Evolutionary conservation across 37 sponge, comb jelly and placozoan genomes (phyloP).

Genomic region (Haliclona indistincta): DNA sequence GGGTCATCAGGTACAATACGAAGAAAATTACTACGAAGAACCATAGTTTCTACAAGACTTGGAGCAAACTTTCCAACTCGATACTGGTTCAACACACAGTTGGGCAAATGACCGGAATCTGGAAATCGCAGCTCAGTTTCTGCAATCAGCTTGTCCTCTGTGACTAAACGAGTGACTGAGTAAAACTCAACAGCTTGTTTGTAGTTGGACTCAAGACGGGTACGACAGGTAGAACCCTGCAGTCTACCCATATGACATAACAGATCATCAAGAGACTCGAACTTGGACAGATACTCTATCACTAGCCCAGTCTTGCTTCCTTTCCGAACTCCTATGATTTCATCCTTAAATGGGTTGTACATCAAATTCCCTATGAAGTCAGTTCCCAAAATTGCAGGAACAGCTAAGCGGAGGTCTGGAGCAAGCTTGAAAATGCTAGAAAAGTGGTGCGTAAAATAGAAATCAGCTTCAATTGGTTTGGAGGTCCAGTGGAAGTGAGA

Average conservation of each 20-base stretch:
- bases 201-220: background rate
- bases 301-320: no score
- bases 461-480: conserved; percentile 31
- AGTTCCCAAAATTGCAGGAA: conserved; percentile 68
- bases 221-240: no score
- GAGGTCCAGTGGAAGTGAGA: conserved; percentile 43
- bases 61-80: background rate
- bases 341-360: no score
- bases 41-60: background rate
- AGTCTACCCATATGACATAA: no score
- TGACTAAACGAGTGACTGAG: background rate
- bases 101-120: background rate
- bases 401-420: conserved; percentile 21
- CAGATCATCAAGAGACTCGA: no score
- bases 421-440: conserved; percentile 19
- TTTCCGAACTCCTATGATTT: no score
- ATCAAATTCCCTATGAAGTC: conserved; percentile 39
- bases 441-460: conserved; percentile 36
- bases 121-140: background rate
- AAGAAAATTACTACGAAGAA: background rate
- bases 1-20: background rate
- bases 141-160: background rate
- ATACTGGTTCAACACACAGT: background rate
- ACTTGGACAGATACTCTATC: no score
- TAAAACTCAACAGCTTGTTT: background rate